phyloP scores from a whole-genome alignment of 2,888 invertebrate genomes.

The Caenorhabditis angaria region DNA sequence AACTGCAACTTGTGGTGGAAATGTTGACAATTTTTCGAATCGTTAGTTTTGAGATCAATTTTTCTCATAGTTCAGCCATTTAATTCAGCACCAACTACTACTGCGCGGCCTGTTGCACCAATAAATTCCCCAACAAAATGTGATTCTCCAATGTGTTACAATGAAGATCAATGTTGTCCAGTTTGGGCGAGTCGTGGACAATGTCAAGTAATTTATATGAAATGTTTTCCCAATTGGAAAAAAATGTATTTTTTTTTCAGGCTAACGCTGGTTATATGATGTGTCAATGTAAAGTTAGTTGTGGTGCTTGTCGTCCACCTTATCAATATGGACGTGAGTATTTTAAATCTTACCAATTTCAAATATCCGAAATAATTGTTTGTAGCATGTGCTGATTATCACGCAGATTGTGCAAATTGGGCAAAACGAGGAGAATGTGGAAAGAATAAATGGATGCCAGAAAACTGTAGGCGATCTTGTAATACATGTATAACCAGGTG shows the following conservation, averaged over 20 bases:
- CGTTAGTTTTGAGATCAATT: background rate
- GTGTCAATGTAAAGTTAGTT: slow-evolving; percentile 63
- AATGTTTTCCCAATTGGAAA: background rate
- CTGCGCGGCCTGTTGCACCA: slow-evolving; percentile 8
- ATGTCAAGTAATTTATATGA: slow-evolving; percentile 19
- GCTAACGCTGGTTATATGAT: slow-evolving; percentile 56
- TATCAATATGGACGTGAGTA: slow-evolving; percentile 54
- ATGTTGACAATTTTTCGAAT: slow-evolving; percentile 11
- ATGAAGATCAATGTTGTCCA: slow-evolving; percentile 65
- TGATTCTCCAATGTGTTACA: slow-evolving; percentile 59
- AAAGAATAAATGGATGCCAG: slow-evolving; percentile 58
- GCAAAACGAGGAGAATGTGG: too few relatives aligned
- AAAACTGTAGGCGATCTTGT: slow-evolving; percentile 52
- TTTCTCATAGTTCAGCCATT: background rate
- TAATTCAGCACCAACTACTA: slow-evolving; percentile 23
- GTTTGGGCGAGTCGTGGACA: slow-evolving; percentile 59
- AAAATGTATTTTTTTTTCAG: slow-evolving; percentile 11
- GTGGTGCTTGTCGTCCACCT: slow-evolving; percentile 58
- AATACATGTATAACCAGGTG: slow-evolving; percentile 41
- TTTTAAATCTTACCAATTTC: background rate
- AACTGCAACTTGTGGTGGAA: slow-evolving; percentile 39
- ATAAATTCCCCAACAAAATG: slow-evolving; percentile 8
- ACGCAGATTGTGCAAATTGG: slow-evolving; percentile 53
- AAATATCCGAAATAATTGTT: background rate
- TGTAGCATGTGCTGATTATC: slow-evolving; percentile 56